phyloP scores from a whole-genome alignment of 2,113 vertebrate species.

The Alouatta palliata region DNA sequence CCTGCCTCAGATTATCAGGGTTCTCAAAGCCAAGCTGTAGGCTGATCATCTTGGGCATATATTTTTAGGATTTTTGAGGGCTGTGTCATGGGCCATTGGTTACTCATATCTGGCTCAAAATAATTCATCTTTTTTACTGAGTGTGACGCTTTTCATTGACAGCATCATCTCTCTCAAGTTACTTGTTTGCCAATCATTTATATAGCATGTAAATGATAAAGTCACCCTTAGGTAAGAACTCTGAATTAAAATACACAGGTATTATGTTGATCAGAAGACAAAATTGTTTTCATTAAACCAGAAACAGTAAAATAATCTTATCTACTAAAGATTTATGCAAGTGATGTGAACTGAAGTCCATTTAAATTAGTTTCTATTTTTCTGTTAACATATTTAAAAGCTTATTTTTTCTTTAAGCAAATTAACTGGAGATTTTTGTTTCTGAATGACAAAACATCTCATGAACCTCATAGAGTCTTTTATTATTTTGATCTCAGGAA shows the following conservation, averaged over 20 bases:
- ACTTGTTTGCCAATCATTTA: not conserved
- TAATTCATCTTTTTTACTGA: too few species aligned
- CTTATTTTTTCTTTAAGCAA: not conserved
- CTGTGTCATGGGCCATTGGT: too few species aligned
- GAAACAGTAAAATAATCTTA: not conserved
- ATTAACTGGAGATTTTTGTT: not conserved
- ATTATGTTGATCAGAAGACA: not conserved
- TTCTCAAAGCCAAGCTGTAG: too few species aligned
- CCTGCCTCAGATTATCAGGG: too few species aligned
- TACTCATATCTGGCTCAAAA: too few species aligned
- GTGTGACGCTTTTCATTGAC: too few species aligned
- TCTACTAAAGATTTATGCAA: not conserved
- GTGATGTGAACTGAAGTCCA: not conserved
- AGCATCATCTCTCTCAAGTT: not conserved
- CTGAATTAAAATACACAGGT: not conserved
- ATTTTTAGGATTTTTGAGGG: too few species aligned
- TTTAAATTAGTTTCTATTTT: not conserved
- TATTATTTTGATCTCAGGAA: not conserved
- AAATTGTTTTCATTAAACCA: not conserved
- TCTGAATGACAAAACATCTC: not conserved
- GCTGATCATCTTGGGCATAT: too few species aligned
- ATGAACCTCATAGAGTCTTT: not conserved
- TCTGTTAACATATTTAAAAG: not conserved
- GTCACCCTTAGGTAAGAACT: not conserved
- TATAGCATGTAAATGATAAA: not conserved